Evolutionary conservation across 2,888 invertebrate genomes (phyloP).

Genomic region (Eristalis pertinax): DNA sequence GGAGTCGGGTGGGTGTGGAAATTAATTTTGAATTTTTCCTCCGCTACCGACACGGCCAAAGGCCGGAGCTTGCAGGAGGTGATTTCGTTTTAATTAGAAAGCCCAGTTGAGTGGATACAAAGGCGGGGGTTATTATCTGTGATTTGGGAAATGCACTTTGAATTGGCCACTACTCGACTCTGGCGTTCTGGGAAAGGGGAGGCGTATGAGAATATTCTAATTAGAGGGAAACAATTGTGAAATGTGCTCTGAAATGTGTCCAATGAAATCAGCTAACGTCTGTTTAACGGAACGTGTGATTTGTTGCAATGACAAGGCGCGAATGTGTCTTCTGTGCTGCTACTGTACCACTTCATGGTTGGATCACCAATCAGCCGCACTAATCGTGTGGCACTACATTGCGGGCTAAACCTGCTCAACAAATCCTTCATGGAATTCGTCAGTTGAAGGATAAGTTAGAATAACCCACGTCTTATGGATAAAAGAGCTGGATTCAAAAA

Average conservation of each 20-base stretch:
- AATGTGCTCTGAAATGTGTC: neutral
- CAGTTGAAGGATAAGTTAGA: too few species aligned
- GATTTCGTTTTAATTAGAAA: constrained; percentile 52
- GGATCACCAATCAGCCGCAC: too few species aligned
- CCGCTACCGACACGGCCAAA: neutral
- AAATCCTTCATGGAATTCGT: too few species aligned
- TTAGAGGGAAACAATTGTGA: neutral
- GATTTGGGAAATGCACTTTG: constrained; percentile 38
- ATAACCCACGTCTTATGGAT: too few species aligned
- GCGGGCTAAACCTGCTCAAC: too few species aligned
- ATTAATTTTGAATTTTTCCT: constrained; percentile 29
- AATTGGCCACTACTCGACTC: constrained; percentile 3
- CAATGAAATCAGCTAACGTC: neutral
- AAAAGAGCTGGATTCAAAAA: too few species aligned
- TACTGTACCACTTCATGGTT: too few species aligned
- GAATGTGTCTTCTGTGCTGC: too few species aligned
- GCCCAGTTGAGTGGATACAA: constrained; percentile 50
- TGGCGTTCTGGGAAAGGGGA: neutral
- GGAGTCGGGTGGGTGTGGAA: neutral
- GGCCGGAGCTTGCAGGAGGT: neutral
- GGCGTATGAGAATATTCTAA: neutral
- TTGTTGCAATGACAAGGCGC: too few species aligned
- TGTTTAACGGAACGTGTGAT: too few species aligned
- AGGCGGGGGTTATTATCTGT: constrained; percentile 25
- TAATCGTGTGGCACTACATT: too few species aligned